Evolutionary conservation across 1,140 invertebrate genomes (phyloP).

Genomic region (Copidosoma floridanum): DNA sequence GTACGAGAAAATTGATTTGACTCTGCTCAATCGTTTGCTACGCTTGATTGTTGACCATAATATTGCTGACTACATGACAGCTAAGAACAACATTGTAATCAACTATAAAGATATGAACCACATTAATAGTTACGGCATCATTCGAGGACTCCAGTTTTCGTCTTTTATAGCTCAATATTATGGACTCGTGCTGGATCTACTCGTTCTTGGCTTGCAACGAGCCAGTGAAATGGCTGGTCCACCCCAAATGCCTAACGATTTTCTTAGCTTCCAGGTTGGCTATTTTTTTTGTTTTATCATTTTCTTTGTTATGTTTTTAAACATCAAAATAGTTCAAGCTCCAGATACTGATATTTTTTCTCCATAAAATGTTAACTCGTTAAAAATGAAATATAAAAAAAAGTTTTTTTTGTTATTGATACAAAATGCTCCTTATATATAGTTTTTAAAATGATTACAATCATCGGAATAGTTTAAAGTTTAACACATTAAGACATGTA

Average conservation of each 20-base stretch:
- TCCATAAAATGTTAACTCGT: no score
- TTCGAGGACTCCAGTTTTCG: conserved; percentile 96
- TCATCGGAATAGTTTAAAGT: no score
- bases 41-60: conserved; percentile 99
- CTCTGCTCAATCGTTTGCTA: conserved; percentile 91
- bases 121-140: conserved; percentile 98
- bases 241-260: conserved; percentile 98
- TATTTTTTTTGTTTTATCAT: no score
- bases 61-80: conserved; percentile 99
- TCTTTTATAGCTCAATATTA: conserved; percentile 99
- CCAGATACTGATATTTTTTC: no score
- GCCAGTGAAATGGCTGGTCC: conserved; percentile 99
- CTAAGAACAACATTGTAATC: conserved; percentile 99
- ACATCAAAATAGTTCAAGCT: no score
- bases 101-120: conserved; percentile 99
- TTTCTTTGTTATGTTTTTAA: no score
- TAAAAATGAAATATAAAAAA: no score
- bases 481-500: no score
- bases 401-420: not conserved
- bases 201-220: conserved; percentile 92
- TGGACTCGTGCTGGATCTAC: conserved; percentile 90
- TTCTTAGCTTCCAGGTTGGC: conserved; percentile 77
- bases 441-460: no score
- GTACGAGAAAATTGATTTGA: conserved; percentile 99
- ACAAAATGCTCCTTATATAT: no score